Evolutionary conservation across 1,140 invertebrate genomes (phyloP), one percentile per base, ranked within the genome.

Genomic region (Asbolus verrucosus): DNA sequence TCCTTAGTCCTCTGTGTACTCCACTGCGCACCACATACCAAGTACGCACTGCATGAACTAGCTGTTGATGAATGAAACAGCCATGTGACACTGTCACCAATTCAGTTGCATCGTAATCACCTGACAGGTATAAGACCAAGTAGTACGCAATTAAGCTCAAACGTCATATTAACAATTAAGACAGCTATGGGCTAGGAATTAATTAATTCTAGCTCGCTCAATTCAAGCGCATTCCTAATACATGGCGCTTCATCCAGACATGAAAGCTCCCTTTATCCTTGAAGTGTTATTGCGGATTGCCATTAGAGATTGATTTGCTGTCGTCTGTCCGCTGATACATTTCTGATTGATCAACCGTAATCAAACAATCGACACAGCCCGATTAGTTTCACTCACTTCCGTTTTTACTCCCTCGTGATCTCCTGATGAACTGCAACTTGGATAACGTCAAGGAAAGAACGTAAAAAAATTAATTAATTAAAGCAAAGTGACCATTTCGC

Each of bases 331-430:
- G 24, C 46, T 54, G 46, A 54, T 54, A 54, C 19, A 54, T 50
- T 50, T 50, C 43, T 50, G 15, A 50, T 54, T 54, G 46, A 54
- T 54, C 46, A 54, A 54, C 46, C 39, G 15, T 54, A 54, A 54
- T 54, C 46, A 54, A 14, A 54, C 46, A 27, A 54, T 54, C 46
- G 43, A 50, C 43, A 9, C 16, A 19, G 43, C 4, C 0, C 46
- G 46, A 54, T 54, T 54, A 30, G 46, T 54, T 54, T 30, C 21
- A 54, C 46, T 54, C 21, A 54, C 21, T 54, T 54, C 11, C 11
- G 19, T n/a, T 54, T 54, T 54, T 54, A 11, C n/a, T 54, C 21
- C 2, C 14, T n/a, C 2, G 6, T 2, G 6, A 36, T n/a, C n/a
- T n/a, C n/a, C n/a, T n/a, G 33, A 36, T 36, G 33, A 8, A 27